Conservation (phyloP, 2,888 invertebrate species). For the Diachrysia chrysitis region DNA sequence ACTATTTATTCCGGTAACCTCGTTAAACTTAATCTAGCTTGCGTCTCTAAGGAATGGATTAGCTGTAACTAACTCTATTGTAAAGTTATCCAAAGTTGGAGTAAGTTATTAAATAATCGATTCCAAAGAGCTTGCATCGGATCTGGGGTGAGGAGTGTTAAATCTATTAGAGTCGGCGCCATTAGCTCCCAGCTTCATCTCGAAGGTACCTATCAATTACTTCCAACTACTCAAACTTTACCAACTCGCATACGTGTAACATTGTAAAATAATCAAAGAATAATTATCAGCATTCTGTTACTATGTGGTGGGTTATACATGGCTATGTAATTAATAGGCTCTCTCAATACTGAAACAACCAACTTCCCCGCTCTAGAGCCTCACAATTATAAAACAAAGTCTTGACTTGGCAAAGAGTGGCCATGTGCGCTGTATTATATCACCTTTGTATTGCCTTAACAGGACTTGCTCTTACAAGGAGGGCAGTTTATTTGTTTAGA, state of each 20-base stretch:
- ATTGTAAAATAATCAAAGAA: slow-evolving; percentile 36
- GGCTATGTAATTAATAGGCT: slow-evolving; percentile 43
- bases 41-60: slow-evolving; percentile 2
- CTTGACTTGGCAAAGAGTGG: not conserved
- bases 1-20: slow-evolving; percentile 10
- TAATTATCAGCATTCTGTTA: slow-evolving; percentile 41
- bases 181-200: slow-evolving; percentile 24
- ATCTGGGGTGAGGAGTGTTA: slow-evolving; percentile 24
- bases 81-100: slow-evolving; percentile 20
- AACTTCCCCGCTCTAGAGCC: slow-evolving; percentile 14
- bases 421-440: not conserved
- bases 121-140: slow-evolving; percentile 14
- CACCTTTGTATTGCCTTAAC: not conserved
- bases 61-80: slow-evolving; percentile 12
- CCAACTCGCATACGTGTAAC: slow-evolving; percentile 27
- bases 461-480: not conserved
- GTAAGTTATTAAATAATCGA: slow-evolving; percentile 41
- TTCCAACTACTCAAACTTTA: slow-evolving; percentile 26
- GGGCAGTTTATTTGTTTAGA: not conserved
- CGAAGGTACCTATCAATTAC: slow-evolving; percentile 47
- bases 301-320: slow-evolving; percentile 25
- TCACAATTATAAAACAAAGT: slow-evolving; percentile 2
- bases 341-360: slow-evolving; percentile 12
- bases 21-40: slow-evolving; percentile 15
- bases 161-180: slow-evolving; percentile 28